phyloP scores from a whole-genome alignment of 2,888 invertebrate species.

The Physocephala rufipes region DNA sequence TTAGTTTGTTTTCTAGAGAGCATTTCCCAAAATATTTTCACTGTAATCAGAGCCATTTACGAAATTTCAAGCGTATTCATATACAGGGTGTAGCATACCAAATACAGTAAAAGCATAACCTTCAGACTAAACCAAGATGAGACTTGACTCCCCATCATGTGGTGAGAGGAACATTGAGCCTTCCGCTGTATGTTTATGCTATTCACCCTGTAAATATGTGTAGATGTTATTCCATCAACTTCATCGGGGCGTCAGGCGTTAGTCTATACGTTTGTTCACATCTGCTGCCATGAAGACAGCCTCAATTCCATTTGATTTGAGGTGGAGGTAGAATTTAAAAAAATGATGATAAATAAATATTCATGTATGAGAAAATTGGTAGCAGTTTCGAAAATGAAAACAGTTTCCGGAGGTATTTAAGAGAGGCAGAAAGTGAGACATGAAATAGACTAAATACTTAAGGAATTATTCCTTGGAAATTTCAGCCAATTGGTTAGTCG shows the following conservation, averaged over 20 bases:
- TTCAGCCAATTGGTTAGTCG: neutral
- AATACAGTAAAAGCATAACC: too few species aligned
- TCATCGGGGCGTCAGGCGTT: too few species aligned
- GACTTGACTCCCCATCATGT: too few species aligned
- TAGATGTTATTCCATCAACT: neutral
- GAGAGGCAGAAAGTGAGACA: neutral
- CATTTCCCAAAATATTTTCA: slow-evolving; percentile 36
- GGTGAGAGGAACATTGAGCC: too few species aligned
- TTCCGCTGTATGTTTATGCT: neutral
- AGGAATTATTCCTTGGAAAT: neutral
- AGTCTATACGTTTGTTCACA: neutral
- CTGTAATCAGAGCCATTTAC: too few species aligned
- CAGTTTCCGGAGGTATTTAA: neutral
- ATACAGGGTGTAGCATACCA: too few species aligned
- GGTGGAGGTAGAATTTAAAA: slow-evolving; percentile 4
- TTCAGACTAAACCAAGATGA: too few species aligned
- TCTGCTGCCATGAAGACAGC: slow-evolving; percentile 24
- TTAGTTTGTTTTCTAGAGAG: slow-evolving; percentile 34
- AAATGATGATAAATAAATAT: slow-evolving; percentile 25
- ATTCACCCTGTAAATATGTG: neutral
- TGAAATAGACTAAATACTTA: neutral
- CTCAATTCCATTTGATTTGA: slow-evolving; percentile 23
- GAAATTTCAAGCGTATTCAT: too few species aligned
- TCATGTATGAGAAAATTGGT: slow-evolving; percentile 9
- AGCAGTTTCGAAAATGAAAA: neutral